Base-by-base conservation (phyloP, 2,113 vertebrate species). In the Chlorodrepanis virens region DNA sequence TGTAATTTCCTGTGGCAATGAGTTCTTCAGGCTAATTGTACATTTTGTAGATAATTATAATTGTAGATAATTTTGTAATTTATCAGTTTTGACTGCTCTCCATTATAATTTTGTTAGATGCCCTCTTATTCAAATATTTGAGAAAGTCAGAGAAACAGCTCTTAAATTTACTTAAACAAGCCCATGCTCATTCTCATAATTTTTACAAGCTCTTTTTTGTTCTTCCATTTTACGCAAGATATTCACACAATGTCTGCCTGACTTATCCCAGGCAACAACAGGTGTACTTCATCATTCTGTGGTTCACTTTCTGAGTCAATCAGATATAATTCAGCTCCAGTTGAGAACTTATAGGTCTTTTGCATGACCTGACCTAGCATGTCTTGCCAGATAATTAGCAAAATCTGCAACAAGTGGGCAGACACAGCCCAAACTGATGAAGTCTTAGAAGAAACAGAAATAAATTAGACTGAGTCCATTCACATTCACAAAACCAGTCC, bases 31-130 rank as follows among this genome's bases (percentile, higher is more conserved):
- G 67, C 75, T 90, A 95, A 94, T 93, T 88, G 54, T 64, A 85
- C 59, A 83, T 85, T 91, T 87, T 85, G 54, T 86, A 72, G 74
- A 50, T 77, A 94, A 92, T 90, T 90, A 71, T 71, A 93, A 88
- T 83, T 90, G 79, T 65, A 86, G 82, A 83, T 83, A 80, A 96
- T 96, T 94, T 84, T 79, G 22, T 64, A 52, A 89, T 93, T 96
- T 90, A 85, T 67, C 63, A 67, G 54, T 53, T 90, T 91, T 90
- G 57, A 74, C 53, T 87, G 24, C 63, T 80, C 21, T 45, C 80
- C 20, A 50, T 89, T 93, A 64, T 65, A 39, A 83, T 77, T 93
- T 83, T 79, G 56, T 35, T 85, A 67, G 24, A 44, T 69, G 42
- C 20, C 35, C 42, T 74, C 50, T 59, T 74, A 33, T 94, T 96